Conservation (phyloP, 2,113 vertebrate genomes). For the Haplochromis vanheusdeni region DNA sequence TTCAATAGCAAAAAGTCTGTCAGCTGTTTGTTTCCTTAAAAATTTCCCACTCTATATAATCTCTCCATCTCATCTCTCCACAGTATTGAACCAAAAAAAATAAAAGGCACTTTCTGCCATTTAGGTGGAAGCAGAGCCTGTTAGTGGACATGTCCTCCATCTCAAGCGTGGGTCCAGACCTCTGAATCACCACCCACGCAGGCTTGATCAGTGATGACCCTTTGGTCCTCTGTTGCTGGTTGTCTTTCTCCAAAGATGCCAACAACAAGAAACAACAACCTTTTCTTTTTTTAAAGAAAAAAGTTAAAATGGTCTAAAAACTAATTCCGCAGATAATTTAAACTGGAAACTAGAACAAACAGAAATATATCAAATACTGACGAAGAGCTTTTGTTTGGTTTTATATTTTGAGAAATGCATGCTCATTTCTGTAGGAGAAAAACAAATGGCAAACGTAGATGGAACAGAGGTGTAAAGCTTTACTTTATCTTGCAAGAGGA, state of each 20-base stretch:
- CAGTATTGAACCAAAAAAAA: not conserved
- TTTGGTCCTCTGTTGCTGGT: not conserved
- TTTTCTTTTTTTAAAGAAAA: rapidly evolving
- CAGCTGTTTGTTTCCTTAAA: not conserved
- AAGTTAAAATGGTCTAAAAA: not conserved
- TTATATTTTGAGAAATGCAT: not conserved
- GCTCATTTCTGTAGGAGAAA: not conserved
- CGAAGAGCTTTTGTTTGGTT: not conserved
- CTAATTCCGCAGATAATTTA: not conserved
- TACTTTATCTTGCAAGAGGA: not conserved
- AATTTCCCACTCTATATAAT: not conserved
- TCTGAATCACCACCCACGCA: not conserved
- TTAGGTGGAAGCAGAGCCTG: not conserved
- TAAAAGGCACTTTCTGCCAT: not conserved
- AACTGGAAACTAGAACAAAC: not conserved
- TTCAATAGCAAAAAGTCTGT: not conserved
- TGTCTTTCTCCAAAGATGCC: not conserved
- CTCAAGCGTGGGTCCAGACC: not conserved
- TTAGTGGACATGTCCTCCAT: not conserved
- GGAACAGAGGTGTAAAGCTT: not conserved
- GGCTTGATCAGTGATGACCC: not conserved
- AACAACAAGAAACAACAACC: not conserved
- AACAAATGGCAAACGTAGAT: not conserved
- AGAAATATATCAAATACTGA: not conserved
- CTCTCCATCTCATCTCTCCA: not conserved